Evolutionary conservation across 2,888 invertebrate species (phyloP), one percentile per base, ranked within the genome.

Genomic region (Meteorus colon): DNA sequence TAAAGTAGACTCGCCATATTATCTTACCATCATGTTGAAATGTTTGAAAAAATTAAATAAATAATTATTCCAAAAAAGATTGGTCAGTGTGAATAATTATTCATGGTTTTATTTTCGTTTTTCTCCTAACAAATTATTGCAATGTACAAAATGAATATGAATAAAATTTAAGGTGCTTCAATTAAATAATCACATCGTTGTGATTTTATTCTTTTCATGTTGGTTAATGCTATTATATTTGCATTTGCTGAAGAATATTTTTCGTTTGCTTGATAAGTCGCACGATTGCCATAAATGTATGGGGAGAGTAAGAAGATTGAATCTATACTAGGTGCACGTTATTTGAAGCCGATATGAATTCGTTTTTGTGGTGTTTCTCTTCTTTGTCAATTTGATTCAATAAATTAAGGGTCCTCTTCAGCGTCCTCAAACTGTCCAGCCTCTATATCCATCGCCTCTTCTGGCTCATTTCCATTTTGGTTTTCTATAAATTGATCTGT

Each of bases 371-470:
- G 31, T 37, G 41, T 41, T 41, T 41, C 12, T 41, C 1, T 41
- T 12, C 12, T 41, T 10, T 12, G 41, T 45, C 24, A 37, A 16
- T 24, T 59, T 16, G 27, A 29, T 59, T 29, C n/a, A 24, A 59
- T 34, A 12, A 27, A 60, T 87, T 87, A 89, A 74, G 87, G 88
- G 83, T 88, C 88, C 86, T 90, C 91, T 84, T 92, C 92, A 41
- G 92, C 92, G 85, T 92, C 92, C 87, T 92, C 92, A 83, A 92
- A 92, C 81, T 92, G 91, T 70, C 91, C 91, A 62, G 91, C 90
- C 79, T 90, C 90, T 62, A 90, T 82, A 73, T 91, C 91, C 88
- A 90, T 90, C 75, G 87, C 89, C 82, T 91, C 91, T 41, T 90
- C 90, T 27, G 87, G 85, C 82, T 88, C 88, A 55, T 87, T 81